Conservation (phyloP, 1,140 invertebrate genomes). For the Cryptotermes secundus region DNA sequence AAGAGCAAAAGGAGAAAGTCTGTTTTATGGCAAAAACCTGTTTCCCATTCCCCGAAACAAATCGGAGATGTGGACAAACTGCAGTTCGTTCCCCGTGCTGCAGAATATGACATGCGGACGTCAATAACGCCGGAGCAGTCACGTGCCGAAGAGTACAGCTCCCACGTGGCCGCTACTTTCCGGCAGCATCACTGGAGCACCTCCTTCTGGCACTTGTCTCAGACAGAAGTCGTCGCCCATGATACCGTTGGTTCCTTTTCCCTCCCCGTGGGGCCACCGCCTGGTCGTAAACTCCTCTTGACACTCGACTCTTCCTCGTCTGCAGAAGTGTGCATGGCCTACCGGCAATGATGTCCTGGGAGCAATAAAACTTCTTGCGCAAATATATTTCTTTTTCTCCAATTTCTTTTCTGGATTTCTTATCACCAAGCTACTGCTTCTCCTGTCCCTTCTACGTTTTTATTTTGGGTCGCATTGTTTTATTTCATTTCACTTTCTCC, state of each 20-base stretch:
- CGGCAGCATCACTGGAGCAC: background rate
- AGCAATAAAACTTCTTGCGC: background rate
- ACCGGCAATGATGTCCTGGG: background rate
- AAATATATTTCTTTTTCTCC: background rate
- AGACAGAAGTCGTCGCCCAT: background rate
- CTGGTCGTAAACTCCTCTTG: background rate
- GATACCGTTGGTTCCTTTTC: background rate
- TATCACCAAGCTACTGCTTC: background rate
- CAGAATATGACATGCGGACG: background rate
- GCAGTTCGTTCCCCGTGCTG: too few species aligned
- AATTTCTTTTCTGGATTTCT: conserved; percentile 4
- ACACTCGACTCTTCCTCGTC: background rate
- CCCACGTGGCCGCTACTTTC: background rate
- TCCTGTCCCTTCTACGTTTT: background rate
- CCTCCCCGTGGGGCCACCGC: background rate
- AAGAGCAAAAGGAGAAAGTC: too few species aligned
- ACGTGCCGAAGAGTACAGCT: background rate
- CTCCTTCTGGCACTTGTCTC: background rate
- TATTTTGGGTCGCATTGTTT: background rate
- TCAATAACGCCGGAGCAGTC: background rate
- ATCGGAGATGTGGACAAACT: too few species aligned
- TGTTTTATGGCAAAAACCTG: too few species aligned
- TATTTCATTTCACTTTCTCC: background rate
- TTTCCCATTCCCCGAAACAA: too few species aligned
- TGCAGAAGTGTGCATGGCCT: background rate